Evolutionary conservation across 2,113 vertebrate species (phyloP).

Genomic region (Tinamus guttatus): DNA sequence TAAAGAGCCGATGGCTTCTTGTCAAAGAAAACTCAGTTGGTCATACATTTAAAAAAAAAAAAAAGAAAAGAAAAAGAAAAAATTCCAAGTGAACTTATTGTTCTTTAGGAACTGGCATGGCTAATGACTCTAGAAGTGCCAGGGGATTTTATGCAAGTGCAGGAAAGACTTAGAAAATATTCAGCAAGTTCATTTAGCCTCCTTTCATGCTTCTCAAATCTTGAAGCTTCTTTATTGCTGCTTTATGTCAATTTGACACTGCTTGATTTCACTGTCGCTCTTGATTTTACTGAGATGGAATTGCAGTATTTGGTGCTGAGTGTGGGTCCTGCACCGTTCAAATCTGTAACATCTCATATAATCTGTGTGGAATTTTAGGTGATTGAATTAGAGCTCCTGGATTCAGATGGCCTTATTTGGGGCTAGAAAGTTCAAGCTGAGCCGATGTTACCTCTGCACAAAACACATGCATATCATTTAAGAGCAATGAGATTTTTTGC

Average conservation of each 20-base stretch:
- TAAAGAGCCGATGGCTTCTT: constrained; percentile 46
- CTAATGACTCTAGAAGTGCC: constrained; percentile 38
- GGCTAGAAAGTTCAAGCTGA: background rate
- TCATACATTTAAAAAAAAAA: background rate
- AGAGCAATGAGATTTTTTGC: background rate
- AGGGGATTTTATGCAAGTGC: constrained; percentile 35
- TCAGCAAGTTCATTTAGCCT: constrained; percentile 56
- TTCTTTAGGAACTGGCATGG: constrained; percentile 37
- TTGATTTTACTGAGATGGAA: background rate
- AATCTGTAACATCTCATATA: background rate
- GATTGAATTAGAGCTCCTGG: background rate
- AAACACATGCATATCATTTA: background rate
- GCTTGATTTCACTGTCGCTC: background rate
- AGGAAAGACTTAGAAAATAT: constrained; percentile 46
- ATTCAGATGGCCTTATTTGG: background rate
- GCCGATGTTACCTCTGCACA: background rate
- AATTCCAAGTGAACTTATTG: background rate
- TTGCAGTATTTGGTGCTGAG: background rate
- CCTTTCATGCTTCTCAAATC: constrained; percentile 49
- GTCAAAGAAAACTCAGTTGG: constrained; percentile 43
- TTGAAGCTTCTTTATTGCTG: constrained; percentile 31
- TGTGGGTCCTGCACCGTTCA: background rate
- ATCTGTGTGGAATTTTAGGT: background rate
- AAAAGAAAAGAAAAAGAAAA: background rate
- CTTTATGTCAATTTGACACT: constrained; percentile 44